A percentile compares a stretch with the other conserved stretches of the same genome.
These are phyloP conservation scores for Conopomorpha cramerella DNA, from an alignment of 1,140 invertebrate species.

Conservation along the genomic window DNA sequence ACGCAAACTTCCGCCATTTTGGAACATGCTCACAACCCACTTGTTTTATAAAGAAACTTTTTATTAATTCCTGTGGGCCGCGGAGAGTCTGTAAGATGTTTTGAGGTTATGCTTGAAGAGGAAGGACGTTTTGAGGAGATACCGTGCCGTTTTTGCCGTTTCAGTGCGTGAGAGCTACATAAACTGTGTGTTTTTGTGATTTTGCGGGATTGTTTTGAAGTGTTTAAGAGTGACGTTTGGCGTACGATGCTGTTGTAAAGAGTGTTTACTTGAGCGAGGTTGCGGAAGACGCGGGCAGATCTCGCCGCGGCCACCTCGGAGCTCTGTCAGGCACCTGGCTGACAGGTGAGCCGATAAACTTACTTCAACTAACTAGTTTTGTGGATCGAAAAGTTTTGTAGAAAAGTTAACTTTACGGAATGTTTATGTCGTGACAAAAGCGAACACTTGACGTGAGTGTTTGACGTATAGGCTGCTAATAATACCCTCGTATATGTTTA, in stretches of 20 bases:
- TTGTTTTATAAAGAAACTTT: conserved; percentile 65
- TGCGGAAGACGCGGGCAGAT: conserved; percentile 27
- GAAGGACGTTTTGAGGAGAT: conserved; percentile 40
- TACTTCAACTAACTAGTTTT: conserved; percentile 31
- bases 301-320: conserved; percentile 5
- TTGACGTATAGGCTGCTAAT: too few relatives aligned
- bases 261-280: conserved; percentile 47
- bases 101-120: conserved; percentile 52
- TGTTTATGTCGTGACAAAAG: conserved; percentile 17
- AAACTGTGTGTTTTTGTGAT: conserved; percentile 42
- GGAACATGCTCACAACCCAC: conserved; percentile 63
- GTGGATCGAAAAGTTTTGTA: conserved; percentile 33
- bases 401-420: conserved; percentile 44
- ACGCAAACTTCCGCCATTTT: conserved; percentile 64
- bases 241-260: conserved; percentile 41
- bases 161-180: too few relatives aligned
- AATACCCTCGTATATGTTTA: too few relatives aligned
- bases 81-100: conserved; percentile 60
- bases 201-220: conserved; percentile 54
- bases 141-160: too few relatives aligned
- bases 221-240: conserved; percentile 42
- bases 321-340: too few relatives aligned
- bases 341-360: conserved; percentile 40
- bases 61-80: conserved; percentile 63
- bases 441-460: too few relatives aligned